Evolutionary conservation across 2,113 vertebrate species (phyloP), one percentile per base, ranked within the genome.

Genomic region (Crypturellus undulatus): DNA sequence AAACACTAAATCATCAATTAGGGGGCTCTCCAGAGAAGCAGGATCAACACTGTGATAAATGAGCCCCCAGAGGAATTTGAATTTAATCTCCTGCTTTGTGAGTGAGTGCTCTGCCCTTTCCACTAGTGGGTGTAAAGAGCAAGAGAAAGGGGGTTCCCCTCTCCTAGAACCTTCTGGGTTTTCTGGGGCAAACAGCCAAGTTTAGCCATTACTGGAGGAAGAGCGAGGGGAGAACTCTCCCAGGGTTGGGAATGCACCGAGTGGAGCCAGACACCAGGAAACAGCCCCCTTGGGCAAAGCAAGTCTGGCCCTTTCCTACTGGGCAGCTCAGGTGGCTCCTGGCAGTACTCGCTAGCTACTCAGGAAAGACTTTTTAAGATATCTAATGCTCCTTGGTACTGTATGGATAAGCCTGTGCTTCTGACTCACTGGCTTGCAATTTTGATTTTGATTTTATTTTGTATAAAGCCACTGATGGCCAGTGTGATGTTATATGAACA

Each of bases 1-100:
- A 32, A 51, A 51, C 4, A 56, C 26, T 24, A 38, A 38, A 38
- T 38, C 38, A 36, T 51, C 7, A 22, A 22, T 20, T 42, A 38
- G 22, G 3, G 30, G 34, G 24, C 19, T 54, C 26, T 84, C 32
- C 20, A 58, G 43, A 75, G 34, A 51, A 8, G 5, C 10, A n/a
- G 6, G 2, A 36, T 52, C 73, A 45, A 56, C 14, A 18, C 4
- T 58, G 13, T 0, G 2, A 7, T 45, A 34, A 25, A 11, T 25
- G 34, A 58, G 28, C 12, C 1, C 26, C 9, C 54, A 30, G 54
- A 56, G 54, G 28, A 5, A 30, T 56, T 17, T 17, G 28, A 30
- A 30, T 56, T 28, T 54, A 16, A 30, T 56, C 54, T 30, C 26
- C 26, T 56, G 54, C 28, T 30, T 56, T 30, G 28, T 56, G 54